Evolutionary conservation across 1,140 invertebrate species (phyloP), one percentile per base, ranked within the genome.

Genomic region (Camponotus vicinus): DNA sequence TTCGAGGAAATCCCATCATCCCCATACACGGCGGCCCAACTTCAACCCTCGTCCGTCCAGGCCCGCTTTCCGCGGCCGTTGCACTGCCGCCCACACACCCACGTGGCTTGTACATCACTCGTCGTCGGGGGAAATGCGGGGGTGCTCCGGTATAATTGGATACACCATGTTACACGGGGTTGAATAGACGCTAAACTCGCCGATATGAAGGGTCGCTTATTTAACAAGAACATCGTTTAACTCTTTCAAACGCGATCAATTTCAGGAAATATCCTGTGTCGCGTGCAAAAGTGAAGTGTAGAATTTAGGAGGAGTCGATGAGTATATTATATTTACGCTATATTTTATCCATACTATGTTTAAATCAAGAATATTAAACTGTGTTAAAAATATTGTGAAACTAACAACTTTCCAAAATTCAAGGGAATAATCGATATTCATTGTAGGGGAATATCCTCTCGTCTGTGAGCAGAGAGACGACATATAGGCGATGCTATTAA

Each of bases 1-100:
- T 93, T 93, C 75, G 89, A 85, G 89, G 92, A 88, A 89, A 85
- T 82, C 86, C 88, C 85, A 66, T 52, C 59, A 27, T 83, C 89
- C 80, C 55, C 13, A 18, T 52, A 52, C 13, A 52, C 49, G 49
- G 49, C 82, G 71, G 85, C 71, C 85, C 77, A 64, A 86, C 73
- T 86, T 79, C 78, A 80, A 67, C 55, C 11, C n/a, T 13, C 57
- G 21, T 52, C 57, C 86, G 57, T 70, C 45, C 57, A 64, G 40
- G 52, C 11, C 66, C 76, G 87, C 71, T 83, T 85, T 89, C 76
- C 90, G 91, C 86, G 91, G 88, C 80, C 89, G 85, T 93, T 93
- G 90, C 91, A 92, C 89, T 85, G 90, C 71, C 88, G 45, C 86
- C 79, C 86, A 89, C 86, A 77, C 88, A 77, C 49, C 82, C 71